A percentile compares a stretch with the other conserved stretches of the same genome.
phyloP scores from a whole-genome alignment of 2,888 invertebrate genomes.

The Andrena dorsata region DNA sequence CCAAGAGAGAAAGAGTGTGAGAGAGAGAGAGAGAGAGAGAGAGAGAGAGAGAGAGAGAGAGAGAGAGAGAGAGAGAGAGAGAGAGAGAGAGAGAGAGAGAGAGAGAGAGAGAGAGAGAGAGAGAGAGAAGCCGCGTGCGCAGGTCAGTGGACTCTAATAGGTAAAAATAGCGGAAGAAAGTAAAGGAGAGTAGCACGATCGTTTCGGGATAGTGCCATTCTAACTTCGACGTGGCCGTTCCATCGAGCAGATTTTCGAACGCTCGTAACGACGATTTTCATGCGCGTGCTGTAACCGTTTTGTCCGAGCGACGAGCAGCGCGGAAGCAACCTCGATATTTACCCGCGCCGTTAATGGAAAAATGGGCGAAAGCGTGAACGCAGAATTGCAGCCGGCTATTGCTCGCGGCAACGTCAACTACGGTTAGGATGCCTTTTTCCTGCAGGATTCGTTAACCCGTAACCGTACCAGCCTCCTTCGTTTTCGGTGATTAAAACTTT shows the following conservation, averaged over 20 bases:
- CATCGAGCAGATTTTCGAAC: constrained; percentile 1
- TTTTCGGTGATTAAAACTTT: constrained; percentile 39
- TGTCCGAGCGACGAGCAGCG: constrained; percentile 47
- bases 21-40: too few relatives aligned
- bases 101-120: not conserved
- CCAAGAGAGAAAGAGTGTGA: not conserved
- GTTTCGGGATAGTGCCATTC: constrained; percentile 23
- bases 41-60: not conserved
- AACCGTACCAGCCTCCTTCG: constrained; percentile 1
- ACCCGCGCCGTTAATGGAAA: constrained; percentile 66
- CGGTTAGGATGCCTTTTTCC: constrained; percentile 5
- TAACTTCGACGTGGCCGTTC: not conserved
- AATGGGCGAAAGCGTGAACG: constrained; percentile 72
- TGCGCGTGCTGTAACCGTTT: constrained; percentile 31
- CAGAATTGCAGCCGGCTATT: constrained; percentile 35
- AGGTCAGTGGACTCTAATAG: constrained; percentile 62
- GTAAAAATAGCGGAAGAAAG: constrained; percentile 64
- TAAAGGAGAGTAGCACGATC: constrained; percentile 27
- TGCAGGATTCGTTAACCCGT: constrained; percentile 19
- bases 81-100: not conserved
- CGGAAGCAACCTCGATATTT: constrained; percentile 71
- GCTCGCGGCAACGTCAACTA: not conserved
- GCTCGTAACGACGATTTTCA: not conserved
- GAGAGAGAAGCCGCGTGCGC: constrained; percentile 7
- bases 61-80: not conserved